Base-by-base conservation (phyloP, 2,888 invertebrate genomes). In the Tenthredo mesomela region DNA sequence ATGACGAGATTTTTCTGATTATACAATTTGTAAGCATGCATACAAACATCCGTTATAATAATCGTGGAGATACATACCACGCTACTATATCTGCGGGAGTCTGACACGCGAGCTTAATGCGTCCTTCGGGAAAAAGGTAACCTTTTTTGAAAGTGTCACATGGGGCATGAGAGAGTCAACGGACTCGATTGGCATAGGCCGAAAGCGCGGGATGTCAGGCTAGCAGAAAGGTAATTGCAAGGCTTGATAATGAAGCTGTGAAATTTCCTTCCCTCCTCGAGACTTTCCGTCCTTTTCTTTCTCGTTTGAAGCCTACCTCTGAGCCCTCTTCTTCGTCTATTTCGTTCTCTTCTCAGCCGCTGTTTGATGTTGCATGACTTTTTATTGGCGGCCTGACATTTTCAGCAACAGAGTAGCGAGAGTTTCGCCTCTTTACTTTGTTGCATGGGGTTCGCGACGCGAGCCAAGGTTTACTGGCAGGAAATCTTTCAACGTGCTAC, bases 351-450 rank as follows among this genome's bases (percentile, higher is more conserved):
- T 85, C 84, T 85, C 82, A 86, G 87, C 87, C 87, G 88, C 86
- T 90, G 92, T 90, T 93, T 93, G 93, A 93, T 93, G 93, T 94
- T 91, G 93, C 94, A 92, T 94, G 94, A 92, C 93, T 94, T 94
- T 94, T 94, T 94, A 94, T 94, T 93, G 93, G 93, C 91, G 91
- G 90, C 89, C 92, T 94, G 94, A 94, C 94, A 94, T 94, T 94
- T 94, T 92, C 29, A n/a, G 91, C 47, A 93, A 92, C 91, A 90
- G 88, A 87, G 87, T 85, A 85, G 40, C 25, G n/a, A 12, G 18
- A 25, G 47, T 25, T 12, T 25, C 70, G 33, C 70, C 70, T 70
- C 37, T 33, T 70, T 54, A 33, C 61, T 58, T 43, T 25, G 29
- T 25, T 37, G 15, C 70, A 70, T 70, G 70, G 70, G 70, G 70